phyloP scores from a whole-genome alignment of 23 tunicate genomes.

The Halocynthia aurantium region DNA sequence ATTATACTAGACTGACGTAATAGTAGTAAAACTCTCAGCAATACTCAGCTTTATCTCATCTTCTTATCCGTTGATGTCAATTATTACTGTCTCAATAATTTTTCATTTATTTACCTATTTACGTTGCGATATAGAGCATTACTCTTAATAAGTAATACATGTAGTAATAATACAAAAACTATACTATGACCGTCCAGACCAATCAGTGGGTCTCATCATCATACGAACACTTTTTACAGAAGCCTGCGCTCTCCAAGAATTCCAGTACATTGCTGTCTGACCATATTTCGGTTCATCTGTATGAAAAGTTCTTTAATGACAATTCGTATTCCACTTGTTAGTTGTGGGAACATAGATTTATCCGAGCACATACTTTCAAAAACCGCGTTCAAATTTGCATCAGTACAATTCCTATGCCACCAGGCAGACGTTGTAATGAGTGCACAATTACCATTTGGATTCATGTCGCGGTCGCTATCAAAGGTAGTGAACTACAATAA shows the following conservation, averaged over 20 bases:
- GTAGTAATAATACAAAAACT: no score
- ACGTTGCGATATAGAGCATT: no score
- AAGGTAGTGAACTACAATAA: slow-evolving; percentile 43
- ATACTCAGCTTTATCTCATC: no score
- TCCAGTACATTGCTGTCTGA: slow-evolving; percentile 21
- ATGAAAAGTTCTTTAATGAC: background rate
- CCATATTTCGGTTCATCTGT: slow-evolving; percentile 7
- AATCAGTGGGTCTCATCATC: slow-evolving; percentile 17
- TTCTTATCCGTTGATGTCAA: no score
- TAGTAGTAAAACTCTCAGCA: no score
- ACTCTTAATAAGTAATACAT: no score
- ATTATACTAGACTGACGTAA: no score
- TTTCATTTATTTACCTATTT: no score
- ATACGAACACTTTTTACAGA: slow-evolving; percentile 15
- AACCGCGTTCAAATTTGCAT: slow-evolving; percentile 53
- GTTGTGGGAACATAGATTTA: background rate
- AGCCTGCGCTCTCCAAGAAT: slow-evolving; percentile 23
- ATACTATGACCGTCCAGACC: background rate
- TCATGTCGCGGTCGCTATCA: slow-evolving; percentile 46
- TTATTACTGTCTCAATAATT: no score
- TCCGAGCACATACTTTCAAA: background rate
- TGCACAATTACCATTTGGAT: slow-evolving; percentile 27
- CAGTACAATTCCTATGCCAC: slow-evolving; percentile 67
- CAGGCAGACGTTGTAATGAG: slow-evolving; percentile 38
- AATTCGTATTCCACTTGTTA: background rate